Percentiles rank a stretch among this genome's conserved stretches.
Evolutionary conservation across 2,888 invertebrate genomes (phyloP).

Genomic region (Arctia plantaginis): DNA sequence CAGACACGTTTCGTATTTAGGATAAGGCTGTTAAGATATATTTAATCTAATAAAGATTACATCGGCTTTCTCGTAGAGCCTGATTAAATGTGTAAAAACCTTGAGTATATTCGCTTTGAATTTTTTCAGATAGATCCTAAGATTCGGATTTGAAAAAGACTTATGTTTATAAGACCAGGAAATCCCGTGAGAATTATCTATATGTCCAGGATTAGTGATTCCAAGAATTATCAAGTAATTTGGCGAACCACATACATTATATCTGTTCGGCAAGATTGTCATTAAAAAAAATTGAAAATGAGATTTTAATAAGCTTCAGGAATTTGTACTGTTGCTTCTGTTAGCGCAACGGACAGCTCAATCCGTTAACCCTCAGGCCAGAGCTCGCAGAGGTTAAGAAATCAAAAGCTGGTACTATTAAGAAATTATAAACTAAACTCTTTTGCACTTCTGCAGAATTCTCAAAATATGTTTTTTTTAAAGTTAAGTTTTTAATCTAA

Average conservation of each 20-base stretch:
- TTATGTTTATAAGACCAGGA: too few species aligned
- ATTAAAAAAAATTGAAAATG: too few species aligned
- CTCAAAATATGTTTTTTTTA: background rate
- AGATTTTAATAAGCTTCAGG: too few species aligned
- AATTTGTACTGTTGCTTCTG: background rate
- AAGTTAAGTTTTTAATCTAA: background rate
- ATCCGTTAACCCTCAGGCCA: too few species aligned
- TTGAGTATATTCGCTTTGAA: background rate
- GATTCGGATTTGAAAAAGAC: background rate
- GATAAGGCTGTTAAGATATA: conserved; percentile 4
- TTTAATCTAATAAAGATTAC: background rate
- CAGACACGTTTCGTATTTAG: conserved; percentile 11
- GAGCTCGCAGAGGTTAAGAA: background rate
- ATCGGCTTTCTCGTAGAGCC: too few species aligned
- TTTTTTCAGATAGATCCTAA: background rate
- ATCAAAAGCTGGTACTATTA: background rate
- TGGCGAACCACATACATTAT: too few species aligned
- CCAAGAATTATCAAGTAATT: too few species aligned
- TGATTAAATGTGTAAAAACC: background rate
- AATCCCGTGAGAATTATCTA: too few species aligned
- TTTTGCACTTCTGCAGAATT: background rate
- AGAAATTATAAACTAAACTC: background rate
- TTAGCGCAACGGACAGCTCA: background rate
- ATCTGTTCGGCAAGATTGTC: too few species aligned
- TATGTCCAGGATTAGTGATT: too few species aligned